Evolutionary conservation across 2,888 invertebrate species (phyloP).

Genomic region (Pyrochroa serraticornis): DNA sequence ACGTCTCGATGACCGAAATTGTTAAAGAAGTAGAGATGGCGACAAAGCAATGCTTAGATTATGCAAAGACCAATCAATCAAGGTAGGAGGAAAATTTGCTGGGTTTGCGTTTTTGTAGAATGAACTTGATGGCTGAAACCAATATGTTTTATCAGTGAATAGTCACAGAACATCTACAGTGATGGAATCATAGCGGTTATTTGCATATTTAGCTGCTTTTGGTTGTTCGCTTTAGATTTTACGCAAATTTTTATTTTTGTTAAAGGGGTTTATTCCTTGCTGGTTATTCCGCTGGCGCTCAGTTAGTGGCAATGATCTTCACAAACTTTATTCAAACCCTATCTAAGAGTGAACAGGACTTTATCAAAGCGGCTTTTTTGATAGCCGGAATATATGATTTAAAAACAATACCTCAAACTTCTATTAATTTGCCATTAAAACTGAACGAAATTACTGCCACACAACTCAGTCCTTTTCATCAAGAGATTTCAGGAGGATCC

Average conservation of each 20-base stretch:
- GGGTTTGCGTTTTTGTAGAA: too few species aligned
- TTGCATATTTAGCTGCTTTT: too few species aligned
- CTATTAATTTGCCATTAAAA: constrained; percentile 70
- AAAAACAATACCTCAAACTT: constrained; percentile 69
- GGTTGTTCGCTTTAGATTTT: too few species aligned
- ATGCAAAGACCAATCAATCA: constrained; percentile 67
- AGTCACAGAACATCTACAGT: too few species aligned
- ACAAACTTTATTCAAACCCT: constrained; percentile 46
- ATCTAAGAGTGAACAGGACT: constrained; percentile 30
- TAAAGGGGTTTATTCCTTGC: constrained; percentile 72
- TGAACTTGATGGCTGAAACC: too few species aligned
- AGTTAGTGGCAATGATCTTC: constrained; percentile 72
- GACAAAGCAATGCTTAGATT: constrained; percentile 66
- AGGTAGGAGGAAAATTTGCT: constrained; percentile 57
- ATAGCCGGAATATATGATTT: constrained; percentile 82
- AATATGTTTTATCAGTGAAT: too few species aligned
- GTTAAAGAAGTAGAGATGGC: constrained; percentile 69
- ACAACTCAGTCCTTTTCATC: constrained; percentile 49
- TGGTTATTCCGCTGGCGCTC: constrained; percentile 88
- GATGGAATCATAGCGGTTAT: too few species aligned
- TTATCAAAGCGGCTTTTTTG: constrained; percentile 70
- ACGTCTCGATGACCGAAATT: constrained; percentile 66
- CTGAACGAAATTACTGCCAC: constrained; percentile 64
- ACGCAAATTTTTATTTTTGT: too few species aligned
- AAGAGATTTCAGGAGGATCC: constrained; percentile 17